Evolutionary conservation across 2,888 invertebrate species (phyloP), one percentile per base, ranked within the genome.

Genomic region (Schizotus pectinicornis): DNA sequence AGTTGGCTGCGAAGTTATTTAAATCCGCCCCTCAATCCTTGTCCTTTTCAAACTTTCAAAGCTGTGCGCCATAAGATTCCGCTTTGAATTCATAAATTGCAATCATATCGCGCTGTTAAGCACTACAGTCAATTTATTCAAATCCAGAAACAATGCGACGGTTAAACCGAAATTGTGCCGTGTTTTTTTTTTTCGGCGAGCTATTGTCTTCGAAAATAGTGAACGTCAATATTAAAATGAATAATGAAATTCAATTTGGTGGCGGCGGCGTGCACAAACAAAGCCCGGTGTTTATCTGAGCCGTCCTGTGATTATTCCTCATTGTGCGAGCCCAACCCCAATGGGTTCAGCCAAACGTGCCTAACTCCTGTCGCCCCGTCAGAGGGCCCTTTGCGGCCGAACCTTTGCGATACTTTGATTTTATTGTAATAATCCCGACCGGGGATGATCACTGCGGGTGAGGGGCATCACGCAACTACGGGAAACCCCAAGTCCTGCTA

Each of bases 211-310:
- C 46, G 31, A 14, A 41, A 56, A 53, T 57, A 62, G 50, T 62
- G 59, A 59, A 59, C 48, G 59, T 59, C 62, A 55, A 62, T 62
- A 62, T 62, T 52, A 62, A 62, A 62, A 62, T 62, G 62, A 62
- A 62, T 62, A 62, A 62, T 62, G 62, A 60, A 57, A 59, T 59
- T 59, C 54, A 59, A 59, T 59, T 59, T 59, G 54, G 59, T 39
- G 49, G 54, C 46, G 50, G 59, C 46, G 47, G 50, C 35, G 49
- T 50, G 55, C 47, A 48, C 46, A 54, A 59, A 59, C 59, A 59
- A 59, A 56, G 47, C 46, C 57, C 45, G 30, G 39, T 50, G 59
- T 59, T 59, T 59, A 59, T 59, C 59, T 59, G 55, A 54, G 50
- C 54, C 54, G 54, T 54, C 7, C 50, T 59, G 49, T 59, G 59